These are phyloP conservation scores for Heteromormyrus szaboi DNA, from an alignment of 2,797 vertebrate species.

Conservation along the genomic window DNA sequence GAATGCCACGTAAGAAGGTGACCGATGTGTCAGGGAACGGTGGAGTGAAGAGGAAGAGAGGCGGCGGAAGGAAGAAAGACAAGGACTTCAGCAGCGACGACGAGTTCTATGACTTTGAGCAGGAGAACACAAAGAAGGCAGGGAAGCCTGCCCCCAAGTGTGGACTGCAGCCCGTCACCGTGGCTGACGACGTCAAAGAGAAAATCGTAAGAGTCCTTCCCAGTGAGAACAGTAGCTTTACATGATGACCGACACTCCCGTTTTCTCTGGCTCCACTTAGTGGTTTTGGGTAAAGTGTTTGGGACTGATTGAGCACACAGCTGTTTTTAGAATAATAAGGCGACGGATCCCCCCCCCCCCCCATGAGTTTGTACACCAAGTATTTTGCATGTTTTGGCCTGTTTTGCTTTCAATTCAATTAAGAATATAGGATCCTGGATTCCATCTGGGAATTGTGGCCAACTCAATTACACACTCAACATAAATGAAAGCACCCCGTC, in stretches of 20 bases:
- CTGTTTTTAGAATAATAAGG: not conserved
- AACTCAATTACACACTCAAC: not conserved
- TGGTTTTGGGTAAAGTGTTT: not conserved
- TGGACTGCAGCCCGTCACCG: constrained; percentile 66
- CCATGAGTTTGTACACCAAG: not conserved
- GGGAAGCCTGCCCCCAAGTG: constrained; percentile 59
- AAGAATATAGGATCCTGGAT: not conserved
- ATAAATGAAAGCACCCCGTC: not conserved
- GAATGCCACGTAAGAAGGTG: constrained; percentile 75
- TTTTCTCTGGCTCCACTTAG: too few species aligned
- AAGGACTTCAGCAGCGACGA: constrained; percentile 73
- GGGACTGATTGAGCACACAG: not conserved
- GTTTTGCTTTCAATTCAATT: constrained; percentile 10
- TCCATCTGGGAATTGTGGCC: not conserved
- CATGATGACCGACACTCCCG: not conserved
- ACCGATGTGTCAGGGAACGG: constrained; percentile 67
- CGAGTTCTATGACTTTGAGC: constrained; percentile 69
- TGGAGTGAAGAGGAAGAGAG: constrained; percentile 64
- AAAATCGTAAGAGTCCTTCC: constrained; percentile 60
- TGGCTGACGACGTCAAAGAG: constrained; percentile 68
- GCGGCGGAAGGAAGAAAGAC: constrained; percentile 64
- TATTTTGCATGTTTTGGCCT: not conserved
- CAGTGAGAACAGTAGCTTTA: not conserved
- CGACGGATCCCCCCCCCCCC: not conserved
- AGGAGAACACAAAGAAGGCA: constrained; percentile 73